These are phyloP conservation scores for Botia almorhae DNA, from an alignment of 2,797 vertebrate species.

Conservation along the genomic window DNA sequence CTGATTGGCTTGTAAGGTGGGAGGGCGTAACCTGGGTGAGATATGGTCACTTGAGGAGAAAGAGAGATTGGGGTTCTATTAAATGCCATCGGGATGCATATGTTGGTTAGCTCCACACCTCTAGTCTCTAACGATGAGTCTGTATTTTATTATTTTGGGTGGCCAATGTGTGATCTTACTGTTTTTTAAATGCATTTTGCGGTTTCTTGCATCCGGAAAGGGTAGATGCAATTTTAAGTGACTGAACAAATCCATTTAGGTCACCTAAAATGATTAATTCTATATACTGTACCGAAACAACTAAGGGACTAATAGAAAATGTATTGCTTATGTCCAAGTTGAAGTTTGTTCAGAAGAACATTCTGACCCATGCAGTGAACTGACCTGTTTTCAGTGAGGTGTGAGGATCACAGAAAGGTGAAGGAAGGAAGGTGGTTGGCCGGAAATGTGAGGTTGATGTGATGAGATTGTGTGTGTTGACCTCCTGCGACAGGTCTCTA, in stretches of 20 bases:
- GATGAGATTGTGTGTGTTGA: slow-evolving; percentile 78
- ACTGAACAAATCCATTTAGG: neutral
- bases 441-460: slow-evolving; percentile 76
- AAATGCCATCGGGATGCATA: slow-evolving; percentile 4
- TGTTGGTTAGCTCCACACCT: neutral
- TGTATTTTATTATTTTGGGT: slow-evolving; percentile 31
- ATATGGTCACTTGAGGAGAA: slow-evolving; percentile 35
- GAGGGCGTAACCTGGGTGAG: slow-evolving; percentile 29
- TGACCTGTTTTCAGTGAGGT: slow-evolving; percentile 33
- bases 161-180: neutral
- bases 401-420: slow-evolving; percentile 18
- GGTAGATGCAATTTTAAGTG: slow-evolving; percentile 5
- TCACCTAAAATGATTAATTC: neutral
- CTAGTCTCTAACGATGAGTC: neutral
- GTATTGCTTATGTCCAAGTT: neutral
- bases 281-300: neutral
- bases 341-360: neutral
- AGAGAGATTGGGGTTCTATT: neutral
- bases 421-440: slow-evolving; percentile 50
- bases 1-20: slow-evolving; percentile 35
- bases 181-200: neutral
- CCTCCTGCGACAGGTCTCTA: slow-evolving; percentile 70
- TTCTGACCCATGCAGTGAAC: slow-evolving; percentile 40
- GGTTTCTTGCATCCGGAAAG: too few relatives aligned
- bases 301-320: neutral